phyloP scores from a whole-genome alignment of 2,888 invertebrate genomes.

The Athalia circularis region DNA sequence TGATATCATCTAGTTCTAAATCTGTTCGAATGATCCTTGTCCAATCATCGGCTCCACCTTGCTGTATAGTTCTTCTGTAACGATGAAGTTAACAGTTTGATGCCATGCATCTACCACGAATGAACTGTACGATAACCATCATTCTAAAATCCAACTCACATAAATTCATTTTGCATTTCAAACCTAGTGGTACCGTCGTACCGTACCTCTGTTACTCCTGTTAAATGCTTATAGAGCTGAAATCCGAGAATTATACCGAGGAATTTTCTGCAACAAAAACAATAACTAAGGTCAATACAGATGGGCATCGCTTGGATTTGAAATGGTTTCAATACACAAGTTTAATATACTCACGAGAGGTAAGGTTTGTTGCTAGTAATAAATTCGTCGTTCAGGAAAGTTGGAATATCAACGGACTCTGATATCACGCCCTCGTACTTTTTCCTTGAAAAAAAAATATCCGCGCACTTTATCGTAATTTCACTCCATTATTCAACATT shows the following conservation, averaged over 20 bases:
- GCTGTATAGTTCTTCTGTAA: slow-evolving; percentile 62
- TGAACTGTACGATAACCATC: background rate
- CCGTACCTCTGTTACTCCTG: slow-evolving; percentile 58
- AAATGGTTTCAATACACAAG: background rate
- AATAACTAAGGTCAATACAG: slow-evolving; percentile 2
- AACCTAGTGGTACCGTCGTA: slow-evolving; percentile 55
- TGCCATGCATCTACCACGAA: background rate
- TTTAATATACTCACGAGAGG: slow-evolving; percentile 63
- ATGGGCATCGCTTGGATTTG: background rate
- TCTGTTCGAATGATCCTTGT: slow-evolving; percentile 53
- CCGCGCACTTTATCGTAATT: background rate
- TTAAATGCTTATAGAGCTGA: slow-evolving; percentile 64
- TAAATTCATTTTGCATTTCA: slow-evolving; percentile 55
- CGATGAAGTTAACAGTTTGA: background rate
- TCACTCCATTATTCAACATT: background rate
- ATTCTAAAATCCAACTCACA: slow-evolving; percentile 58
- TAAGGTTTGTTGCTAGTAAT: slow-evolving; percentile 67
- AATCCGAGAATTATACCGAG: slow-evolving; percentile 65
- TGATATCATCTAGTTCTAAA: slow-evolving; percentile 59
- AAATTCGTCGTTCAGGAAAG: slow-evolving; percentile 64
- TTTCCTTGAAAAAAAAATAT: slow-evolving; percentile 52
- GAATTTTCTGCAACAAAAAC: slow-evolving; percentile 61
- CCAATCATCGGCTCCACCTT: slow-evolving; percentile 62
- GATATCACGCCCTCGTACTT: slow-evolving; percentile 61
- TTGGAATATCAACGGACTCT: slow-evolving; percentile 55